Conservation (phyloP, 2,888 invertebrate genomes). For the Sphaerophoria rueppellii region DNA sequence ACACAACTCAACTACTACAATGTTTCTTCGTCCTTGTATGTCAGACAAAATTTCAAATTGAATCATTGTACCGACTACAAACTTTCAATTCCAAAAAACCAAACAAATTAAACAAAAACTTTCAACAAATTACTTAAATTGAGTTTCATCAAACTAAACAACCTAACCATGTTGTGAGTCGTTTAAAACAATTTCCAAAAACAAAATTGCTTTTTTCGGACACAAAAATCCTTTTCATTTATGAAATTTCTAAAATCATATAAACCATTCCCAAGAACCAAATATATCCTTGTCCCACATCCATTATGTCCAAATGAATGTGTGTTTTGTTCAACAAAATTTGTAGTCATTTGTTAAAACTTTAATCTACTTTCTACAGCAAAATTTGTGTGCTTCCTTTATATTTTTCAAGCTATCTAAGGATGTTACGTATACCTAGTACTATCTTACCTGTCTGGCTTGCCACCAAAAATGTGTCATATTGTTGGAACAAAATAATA, state of each 20-base stretch:
- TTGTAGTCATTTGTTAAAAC: constrained; percentile 23
- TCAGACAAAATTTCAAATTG: too few relatives aligned
- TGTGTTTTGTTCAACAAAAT: constrained; percentile 1
- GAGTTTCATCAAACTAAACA: constrained; percentile 21
- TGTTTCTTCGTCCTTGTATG: too few relatives aligned
- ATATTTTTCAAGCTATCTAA: neutral
- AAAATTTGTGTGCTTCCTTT: neutral
- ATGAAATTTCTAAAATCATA: neutral
- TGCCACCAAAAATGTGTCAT: constrained; percentile 59
- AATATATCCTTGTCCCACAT: constrained; percentile 5
- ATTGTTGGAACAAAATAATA: constrained; percentile 30
- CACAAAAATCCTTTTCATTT: constrained; percentile 52
- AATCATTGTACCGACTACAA: too few relatives aligned
- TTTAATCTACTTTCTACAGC: constrained; percentile 3
- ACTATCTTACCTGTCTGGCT: constrained; percentile 36
- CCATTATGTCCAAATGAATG: constrained; percentile 21
- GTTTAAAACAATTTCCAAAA: constrained; percentile 48
- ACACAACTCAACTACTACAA: too few relatives aligned
- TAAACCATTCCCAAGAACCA: neutral
- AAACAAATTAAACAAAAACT: constrained; percentile 6
- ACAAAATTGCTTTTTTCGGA: constrained; percentile 38
- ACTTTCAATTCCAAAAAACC: neutral
- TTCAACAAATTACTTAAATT: constrained; percentile 21
- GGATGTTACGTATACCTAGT: neutral
- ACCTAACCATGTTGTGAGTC: constrained; percentile 30